Percentiles rank a stretch among this genome's conserved stretches.
Conservation (phyloP, 2,888 invertebrate genomes). For the Andrena dorsata region DNA sequence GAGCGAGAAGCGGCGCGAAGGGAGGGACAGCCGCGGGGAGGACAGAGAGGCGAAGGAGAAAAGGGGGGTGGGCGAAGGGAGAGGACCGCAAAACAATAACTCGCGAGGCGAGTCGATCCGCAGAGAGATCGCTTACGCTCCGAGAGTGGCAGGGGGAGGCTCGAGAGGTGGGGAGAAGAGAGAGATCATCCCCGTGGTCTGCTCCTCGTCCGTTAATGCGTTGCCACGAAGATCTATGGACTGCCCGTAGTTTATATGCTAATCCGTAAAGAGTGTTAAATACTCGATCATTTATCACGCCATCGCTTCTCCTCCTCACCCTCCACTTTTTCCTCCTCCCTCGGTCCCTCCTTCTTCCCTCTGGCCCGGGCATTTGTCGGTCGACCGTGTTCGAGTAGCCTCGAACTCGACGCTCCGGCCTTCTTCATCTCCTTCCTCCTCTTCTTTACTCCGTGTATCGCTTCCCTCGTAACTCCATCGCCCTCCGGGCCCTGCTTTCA, state of each 20-base stretch:
- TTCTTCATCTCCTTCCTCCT: neutral
- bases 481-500: conserved; percentile 25
- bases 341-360: conserved; percentile 48
- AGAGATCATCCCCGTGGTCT: conserved; percentile 74
- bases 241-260: conserved; percentile 85
- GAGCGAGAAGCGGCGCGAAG: neutral
- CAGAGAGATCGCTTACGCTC: conserved; percentile 57
- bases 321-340: conserved; percentile 38
- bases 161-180: conserved; percentile 48
- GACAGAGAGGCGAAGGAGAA: neutral
- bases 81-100: conserved; percentile 74
- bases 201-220: conserved; percentile 83
- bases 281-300: conserved; percentile 85
- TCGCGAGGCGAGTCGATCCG: conserved; percentile 58
- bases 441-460: neutral
- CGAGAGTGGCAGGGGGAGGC: conserved; percentile 16
- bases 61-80: conserved; percentile 15
- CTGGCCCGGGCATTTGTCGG: conserved; percentile 56
- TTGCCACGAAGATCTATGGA: conserved; percentile 85
- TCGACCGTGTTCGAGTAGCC: conserved; percentile 48
- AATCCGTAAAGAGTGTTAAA: conserved; percentile 85
- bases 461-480: neutral
- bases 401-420: conserved; percentile 20
- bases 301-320: conserved; percentile 78
- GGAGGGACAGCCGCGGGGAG: conserved; percentile 10